Conservation (phyloP, 2,113 vertebrate genomes). For the Notechis scutatus region DNA sequence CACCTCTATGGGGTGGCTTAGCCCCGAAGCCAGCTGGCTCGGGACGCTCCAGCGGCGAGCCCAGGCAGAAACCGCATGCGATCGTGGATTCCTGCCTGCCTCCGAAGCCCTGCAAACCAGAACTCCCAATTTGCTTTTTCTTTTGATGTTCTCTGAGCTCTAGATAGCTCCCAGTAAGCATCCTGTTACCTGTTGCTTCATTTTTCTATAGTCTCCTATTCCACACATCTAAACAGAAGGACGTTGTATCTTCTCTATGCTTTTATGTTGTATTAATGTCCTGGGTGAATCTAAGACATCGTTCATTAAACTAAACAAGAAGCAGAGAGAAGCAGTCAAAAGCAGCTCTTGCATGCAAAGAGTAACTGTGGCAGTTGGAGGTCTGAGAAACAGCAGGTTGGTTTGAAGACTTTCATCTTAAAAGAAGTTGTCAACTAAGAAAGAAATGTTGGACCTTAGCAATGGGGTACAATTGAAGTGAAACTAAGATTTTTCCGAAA, state of each 20-base stretch:
- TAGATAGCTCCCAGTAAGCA: not conserved
- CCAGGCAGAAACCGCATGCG: no score
- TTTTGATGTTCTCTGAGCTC: not conserved
- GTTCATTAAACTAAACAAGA: not conserved
- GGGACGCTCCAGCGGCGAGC: no score
- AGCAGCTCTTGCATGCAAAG: not conserved
- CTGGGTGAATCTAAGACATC: not conserved
- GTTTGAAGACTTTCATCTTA: not conserved
- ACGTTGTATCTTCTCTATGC: not conserved
- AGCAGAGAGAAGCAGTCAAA: not conserved
- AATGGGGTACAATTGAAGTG: not conserved
- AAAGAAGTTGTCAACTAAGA: not conserved
- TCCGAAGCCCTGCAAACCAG: no score
- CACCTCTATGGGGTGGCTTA: no score
- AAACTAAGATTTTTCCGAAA: not conserved
- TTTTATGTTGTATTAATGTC: not conserved
- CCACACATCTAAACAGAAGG: not conserved
- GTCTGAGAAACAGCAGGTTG: not conserved
- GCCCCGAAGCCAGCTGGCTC: no score
- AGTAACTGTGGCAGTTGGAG: not conserved
- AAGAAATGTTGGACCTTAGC: not conserved
- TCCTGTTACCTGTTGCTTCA: not conserved
- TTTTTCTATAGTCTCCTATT: not conserved
- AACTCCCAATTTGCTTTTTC: not conserved
- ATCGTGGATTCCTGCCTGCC: no score